These are phyloP conservation scores for Calliopsis andreniformis DNA, from an alignment of 1,140 invertebrate species.

Conservation along the genomic window DNA sequence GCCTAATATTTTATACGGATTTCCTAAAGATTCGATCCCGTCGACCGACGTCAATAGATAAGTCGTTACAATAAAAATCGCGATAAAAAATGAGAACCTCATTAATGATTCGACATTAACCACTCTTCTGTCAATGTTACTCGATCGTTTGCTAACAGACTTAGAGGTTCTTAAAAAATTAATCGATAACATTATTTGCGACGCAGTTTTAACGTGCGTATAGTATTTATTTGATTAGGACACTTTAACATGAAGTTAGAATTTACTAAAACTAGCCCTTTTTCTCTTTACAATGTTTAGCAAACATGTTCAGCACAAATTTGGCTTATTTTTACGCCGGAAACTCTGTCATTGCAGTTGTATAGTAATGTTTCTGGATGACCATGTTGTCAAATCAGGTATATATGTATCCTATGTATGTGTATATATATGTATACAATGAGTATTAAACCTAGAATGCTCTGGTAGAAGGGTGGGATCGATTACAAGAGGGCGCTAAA, in stretches of 20 bases:
- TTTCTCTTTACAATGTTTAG: conserved; percentile 28
- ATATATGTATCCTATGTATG: too few species aligned
- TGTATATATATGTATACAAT: too few species aligned
- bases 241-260: conserved; percentile 41
- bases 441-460: conserved; percentile 26
- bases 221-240: conserved; percentile 3
- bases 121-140: conserved; percentile 56
- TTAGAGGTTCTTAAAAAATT: conserved; percentile 68
- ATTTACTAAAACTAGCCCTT: conserved; percentile 20
- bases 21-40: conserved; percentile 82
- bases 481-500: conserved; percentile 39
- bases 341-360: conserved; percentile 29
- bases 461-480: conserved; percentile 20
- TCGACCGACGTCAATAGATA: conserved; percentile 67
- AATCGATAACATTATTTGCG: conserved; percentile 68
- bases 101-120: conserved; percentile 57
- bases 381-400: conserved; percentile 55
- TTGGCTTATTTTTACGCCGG: conserved; percentile 26
- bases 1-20: conserved; percentile 93
- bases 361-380: conserved; percentile 47
- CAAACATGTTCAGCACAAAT: conserved; percentile 48
- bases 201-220: conserved; percentile 26
- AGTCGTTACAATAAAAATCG: conserved; percentile 66
- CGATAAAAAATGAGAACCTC: conserved; percentile 70
- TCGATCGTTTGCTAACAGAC: conserved; percentile 61